Conservation (phyloP, 2,888 invertebrate genomes). For the Temnothorax rugatulus region DNA sequence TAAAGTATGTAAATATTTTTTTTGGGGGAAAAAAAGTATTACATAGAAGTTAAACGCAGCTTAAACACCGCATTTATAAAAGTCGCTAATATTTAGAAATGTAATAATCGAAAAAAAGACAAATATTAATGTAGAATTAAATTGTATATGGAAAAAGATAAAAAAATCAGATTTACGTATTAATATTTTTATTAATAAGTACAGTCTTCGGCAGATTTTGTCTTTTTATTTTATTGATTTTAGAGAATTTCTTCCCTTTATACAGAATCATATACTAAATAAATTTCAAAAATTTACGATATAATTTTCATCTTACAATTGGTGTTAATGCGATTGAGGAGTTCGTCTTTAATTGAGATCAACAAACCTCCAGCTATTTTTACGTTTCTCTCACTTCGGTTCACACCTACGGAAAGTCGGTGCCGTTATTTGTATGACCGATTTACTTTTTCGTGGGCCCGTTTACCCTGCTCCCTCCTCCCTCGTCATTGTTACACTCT, state of each 20-base stretch:
- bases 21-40: not conserved
- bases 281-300: not conserved
- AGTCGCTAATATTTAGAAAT: not conserved
- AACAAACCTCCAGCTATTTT: not conserved
- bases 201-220: not conserved
- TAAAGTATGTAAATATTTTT: not conserved
- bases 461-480: not conserved
- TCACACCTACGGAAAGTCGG: constrained; percentile 23
- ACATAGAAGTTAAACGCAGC: not conserved
- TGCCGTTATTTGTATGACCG: constrained; percentile 72
- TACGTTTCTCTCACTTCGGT: not conserved
- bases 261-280: not conserved
- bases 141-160: not conserved
- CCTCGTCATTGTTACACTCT: constrained; percentile 33
- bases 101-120: not conserved
- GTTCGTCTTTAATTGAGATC: not conserved
- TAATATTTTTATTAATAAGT: not conserved
- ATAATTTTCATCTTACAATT: not conserved
- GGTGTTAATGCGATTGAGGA: not conserved
- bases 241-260: not conserved
- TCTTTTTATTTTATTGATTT: not conserved
- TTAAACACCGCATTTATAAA: not conserved
- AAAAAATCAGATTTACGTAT: not conserved
- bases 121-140: not conserved
- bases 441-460: constrained; percentile 69